These are phyloP conservation scores for Heliornis fulica DNA, from an alignment of 2,113 vertebrate species.

Conservation along the genomic window DNA sequence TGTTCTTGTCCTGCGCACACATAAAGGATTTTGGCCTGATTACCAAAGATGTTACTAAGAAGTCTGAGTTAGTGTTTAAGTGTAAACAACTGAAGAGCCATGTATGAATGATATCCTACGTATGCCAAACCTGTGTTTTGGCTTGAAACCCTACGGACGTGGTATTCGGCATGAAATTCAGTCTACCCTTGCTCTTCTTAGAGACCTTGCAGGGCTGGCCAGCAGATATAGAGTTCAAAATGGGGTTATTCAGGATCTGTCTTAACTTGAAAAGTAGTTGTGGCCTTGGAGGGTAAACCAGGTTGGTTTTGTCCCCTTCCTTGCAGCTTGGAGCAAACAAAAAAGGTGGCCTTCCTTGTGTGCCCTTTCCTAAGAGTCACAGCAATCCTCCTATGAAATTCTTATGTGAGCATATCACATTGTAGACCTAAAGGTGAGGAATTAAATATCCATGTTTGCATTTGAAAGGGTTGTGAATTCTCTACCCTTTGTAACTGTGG, in stretches of 20 bases:
- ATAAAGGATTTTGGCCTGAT: background rate
- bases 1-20: background rate
- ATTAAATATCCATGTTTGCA: background rate
- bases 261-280: background rate
- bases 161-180: background rate
- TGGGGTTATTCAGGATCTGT: background rate
- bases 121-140: background rate
- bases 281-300: background rate
- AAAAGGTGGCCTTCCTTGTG: background rate
- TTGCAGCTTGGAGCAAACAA: background rate
- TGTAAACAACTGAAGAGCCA: background rate
- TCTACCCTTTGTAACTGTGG: background rate
- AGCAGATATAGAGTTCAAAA: background rate
- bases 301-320: background rate
- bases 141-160: background rate
- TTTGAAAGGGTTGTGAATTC: background rate
- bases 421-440: background rate
- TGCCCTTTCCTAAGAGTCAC: background rate
- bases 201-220: background rate
- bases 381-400: no score
- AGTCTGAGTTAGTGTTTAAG: background rate
- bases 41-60: background rate
- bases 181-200: background rate
- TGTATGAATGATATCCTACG: background rate
- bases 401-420: accelerated